Conservation (phyloP, 2,113 vertebrate genomes). For the Hipposideros armiger region DNA sequence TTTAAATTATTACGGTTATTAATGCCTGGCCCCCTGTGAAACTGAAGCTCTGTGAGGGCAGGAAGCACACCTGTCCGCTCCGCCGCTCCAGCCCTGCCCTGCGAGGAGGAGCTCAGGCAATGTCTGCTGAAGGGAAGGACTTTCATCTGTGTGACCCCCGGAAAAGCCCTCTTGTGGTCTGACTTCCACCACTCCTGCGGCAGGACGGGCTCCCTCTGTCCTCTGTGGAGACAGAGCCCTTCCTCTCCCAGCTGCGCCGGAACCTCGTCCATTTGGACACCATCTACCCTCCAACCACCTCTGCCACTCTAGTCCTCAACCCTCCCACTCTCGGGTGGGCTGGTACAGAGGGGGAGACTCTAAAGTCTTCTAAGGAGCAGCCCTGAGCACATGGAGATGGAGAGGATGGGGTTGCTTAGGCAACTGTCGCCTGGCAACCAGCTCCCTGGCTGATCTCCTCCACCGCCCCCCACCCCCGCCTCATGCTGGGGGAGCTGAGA, state of each 20-base stretch:
- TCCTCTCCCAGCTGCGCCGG: neutral
- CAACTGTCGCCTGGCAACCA: constrained; percentile 84
- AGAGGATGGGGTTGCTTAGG: constrained; percentile 84
- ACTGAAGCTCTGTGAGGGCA: constrained; percentile 25
- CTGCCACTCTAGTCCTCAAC: neutral
- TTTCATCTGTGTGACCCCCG: no score
- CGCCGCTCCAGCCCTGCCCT: neutral
- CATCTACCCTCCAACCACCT: neutral
- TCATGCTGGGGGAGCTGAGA: constrained; percentile 82
- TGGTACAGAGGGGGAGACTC: constrained; percentile 76
- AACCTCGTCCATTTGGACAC: neutral
- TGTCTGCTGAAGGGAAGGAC: neutral
- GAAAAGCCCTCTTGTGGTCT: no score
- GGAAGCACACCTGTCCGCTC: neutral
- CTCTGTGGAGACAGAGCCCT: neutral
- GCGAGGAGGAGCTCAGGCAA: neutral
- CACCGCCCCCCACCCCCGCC: constrained; percentile 78
- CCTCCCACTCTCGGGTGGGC: constrained; percentile 12
- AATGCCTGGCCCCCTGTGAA: neutral
- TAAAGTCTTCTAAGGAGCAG: constrained; percentile 83
- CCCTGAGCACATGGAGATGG: constrained; percentile 82
- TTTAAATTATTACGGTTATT: neutral
- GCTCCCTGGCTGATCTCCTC: constrained; percentile 84
- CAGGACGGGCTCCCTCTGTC: neutral
- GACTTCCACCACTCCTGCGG: no score